Percentiles rank a stretch among this genome's conserved stretches.
Conservation (phyloP, 2,113 vertebrate genomes). For the Entelurus aequoreus region DNA sequence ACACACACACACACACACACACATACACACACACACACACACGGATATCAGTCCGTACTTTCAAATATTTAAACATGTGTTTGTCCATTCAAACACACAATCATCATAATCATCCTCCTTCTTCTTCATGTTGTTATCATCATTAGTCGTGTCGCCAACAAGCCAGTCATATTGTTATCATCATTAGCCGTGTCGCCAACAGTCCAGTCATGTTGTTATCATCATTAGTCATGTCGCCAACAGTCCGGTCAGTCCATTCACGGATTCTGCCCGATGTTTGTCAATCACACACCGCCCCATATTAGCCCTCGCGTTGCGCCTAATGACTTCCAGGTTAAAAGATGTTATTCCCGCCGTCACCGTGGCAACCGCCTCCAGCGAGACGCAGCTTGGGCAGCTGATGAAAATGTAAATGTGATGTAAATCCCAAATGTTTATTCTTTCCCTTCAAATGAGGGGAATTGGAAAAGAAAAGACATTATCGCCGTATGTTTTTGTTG, state of each 20-base stretch:
- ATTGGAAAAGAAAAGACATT: conserved; percentile 65
- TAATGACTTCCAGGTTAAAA: conserved; percentile 68
- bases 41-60: no score
- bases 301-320: conserved; percentile 55
- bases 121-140: no score
- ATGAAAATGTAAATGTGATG: conserved; percentile 73
- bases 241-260: conserved; percentile 46
- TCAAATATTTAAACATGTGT: no score
- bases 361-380: conserved; percentile 41
- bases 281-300: conserved; percentile 64
- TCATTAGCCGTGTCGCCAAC: no score
- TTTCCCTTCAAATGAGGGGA: conserved; percentile 67
- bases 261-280: conserved; percentile 58
- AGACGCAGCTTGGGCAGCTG: conserved; percentile 39
- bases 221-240: no score
- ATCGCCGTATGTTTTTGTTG: conserved; percentile 35
- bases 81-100: no score
- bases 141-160: no score
- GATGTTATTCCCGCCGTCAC: conserved; percentile 57
- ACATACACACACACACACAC: no score
- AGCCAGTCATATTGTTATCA: no score
- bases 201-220: no score
- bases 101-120: no score
- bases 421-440: conserved; percentile 72
- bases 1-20: no score